Evolutionary conservation across 2,888 invertebrate genomes (phyloP).

Genomic region (Trachelus troglodyta): DNA sequence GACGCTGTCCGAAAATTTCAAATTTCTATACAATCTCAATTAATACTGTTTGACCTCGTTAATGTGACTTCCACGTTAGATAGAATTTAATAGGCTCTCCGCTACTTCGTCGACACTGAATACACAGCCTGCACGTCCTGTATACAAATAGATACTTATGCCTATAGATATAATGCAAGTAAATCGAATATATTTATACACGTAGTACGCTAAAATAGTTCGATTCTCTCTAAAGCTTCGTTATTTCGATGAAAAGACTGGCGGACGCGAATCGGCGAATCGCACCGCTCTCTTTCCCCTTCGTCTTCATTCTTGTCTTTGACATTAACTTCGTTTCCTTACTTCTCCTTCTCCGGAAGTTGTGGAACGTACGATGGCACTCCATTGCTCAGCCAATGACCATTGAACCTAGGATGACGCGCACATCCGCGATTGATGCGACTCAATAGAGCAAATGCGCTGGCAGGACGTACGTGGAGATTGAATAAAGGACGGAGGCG

Average conservation of each 20-base stretch:
- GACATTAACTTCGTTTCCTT: too few species aligned
- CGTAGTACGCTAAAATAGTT: slow-evolving; percentile 30
- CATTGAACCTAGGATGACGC: too few species aligned
- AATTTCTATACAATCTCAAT: slow-evolving; percentile 1
- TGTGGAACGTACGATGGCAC: slow-evolving; percentile 26
- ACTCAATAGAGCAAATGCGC: slow-evolving; percentile 55
- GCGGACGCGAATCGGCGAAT: slow-evolving; percentile 43
- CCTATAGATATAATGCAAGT: too few species aligned
- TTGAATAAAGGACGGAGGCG: slow-evolving; percentile 80
- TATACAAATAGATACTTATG: neutral
- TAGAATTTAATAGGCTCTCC: neutral
- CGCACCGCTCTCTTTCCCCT: slow-evolving; percentile 11
- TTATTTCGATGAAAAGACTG: slow-evolving; percentile 12
- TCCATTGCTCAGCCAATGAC: slow-evolving; percentile 14
- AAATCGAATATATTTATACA: too few species aligned
- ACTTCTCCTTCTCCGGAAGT: neutral
- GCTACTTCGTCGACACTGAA: neutral
- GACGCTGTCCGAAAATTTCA: too few species aligned
- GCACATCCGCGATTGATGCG: too few species aligned
- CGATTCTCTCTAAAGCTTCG: slow-evolving; percentile 36
- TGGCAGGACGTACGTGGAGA: slow-evolving; percentile 80
- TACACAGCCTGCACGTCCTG: neutral
- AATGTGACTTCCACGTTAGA: too few species aligned
- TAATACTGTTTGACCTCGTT: slow-evolving; percentile 7
- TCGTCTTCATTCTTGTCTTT: too few species aligned